phyloP scores from a whole-genome alignment of 2,797 vertebrate species.

The Propithecus perrieri region DNA sequence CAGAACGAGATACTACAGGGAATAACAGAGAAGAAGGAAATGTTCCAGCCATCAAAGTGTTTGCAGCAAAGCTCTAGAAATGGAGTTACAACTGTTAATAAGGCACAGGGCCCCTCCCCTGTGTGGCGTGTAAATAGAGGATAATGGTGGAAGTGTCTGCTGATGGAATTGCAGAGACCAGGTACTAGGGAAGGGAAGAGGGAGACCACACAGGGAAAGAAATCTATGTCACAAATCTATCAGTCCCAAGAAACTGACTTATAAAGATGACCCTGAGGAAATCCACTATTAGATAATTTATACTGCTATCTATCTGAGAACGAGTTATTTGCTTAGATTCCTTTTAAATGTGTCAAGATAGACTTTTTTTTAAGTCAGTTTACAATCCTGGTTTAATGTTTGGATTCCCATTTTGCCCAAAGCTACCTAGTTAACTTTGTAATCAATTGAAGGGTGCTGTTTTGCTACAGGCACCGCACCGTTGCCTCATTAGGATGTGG shows the following conservation, averaged over 20 bases:
- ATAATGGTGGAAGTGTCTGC: background rate
- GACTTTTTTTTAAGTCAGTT: background rate
- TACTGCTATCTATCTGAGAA: background rate
- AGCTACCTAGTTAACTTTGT: constrained; percentile 55
- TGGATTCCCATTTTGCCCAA: constrained; percentile 47
- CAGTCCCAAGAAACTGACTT: background rate
- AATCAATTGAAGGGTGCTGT: constrained; percentile 54
- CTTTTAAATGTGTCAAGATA: background rate
- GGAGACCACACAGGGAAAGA: background rate
- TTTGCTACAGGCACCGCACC: constrained; percentile 47
- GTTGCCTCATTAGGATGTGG: constrained; percentile 61
- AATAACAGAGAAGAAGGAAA: background rate
- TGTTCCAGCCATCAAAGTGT: background rate
- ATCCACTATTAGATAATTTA: background rate
- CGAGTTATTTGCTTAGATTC: constrained; percentile 1
- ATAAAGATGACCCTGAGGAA: background rate
- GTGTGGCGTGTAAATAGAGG: background rate
- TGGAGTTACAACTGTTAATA: background rate
- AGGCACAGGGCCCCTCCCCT: background rate
- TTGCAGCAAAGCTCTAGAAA: background rate
- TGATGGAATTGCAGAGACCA: background rate
- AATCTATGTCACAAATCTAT: background rate
- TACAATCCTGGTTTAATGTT: constrained; percentile 61
- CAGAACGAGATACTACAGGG: background rate
- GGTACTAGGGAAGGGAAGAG: background rate